Conservation (phyloP, 2,113 vertebrate genomes). For the Orientallactaga bullata region DNA sequence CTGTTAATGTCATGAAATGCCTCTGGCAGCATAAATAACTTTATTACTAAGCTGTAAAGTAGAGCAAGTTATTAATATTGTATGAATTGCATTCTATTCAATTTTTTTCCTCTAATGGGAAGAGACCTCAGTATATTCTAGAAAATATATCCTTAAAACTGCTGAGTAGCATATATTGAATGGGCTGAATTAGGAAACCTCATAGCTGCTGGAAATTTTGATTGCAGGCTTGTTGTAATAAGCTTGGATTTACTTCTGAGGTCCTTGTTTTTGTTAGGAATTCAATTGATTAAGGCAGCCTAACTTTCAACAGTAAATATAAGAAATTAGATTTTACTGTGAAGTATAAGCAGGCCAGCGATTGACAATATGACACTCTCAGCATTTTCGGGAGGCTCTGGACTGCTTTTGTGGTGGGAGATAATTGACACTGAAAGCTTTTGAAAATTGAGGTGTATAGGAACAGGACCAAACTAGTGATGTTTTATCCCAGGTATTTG, state of each 20-base stretch:
- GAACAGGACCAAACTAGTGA: background rate
- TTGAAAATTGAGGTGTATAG: constrained; percentile 63
- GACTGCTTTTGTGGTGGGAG: constrained; percentile 49
- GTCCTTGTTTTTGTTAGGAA: constrained; percentile 70
- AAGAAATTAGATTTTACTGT: constrained; percentile 73
- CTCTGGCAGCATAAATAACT: constrained; percentile 74
- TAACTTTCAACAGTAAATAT: constrained; percentile 58
- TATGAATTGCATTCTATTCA: constrained; percentile 73
- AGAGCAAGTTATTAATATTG: constrained; percentile 77
- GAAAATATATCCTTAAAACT: constrained; percentile 67
- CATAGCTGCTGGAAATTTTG: constrained; percentile 59
- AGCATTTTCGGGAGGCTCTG: constrained; percentile 31
- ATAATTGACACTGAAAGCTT: constrained; percentile 68
- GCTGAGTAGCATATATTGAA: constrained; percentile 53
- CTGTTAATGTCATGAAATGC: constrained; percentile 62
- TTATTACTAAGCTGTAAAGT: constrained; percentile 72
- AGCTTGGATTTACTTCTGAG: constrained; percentile 68
- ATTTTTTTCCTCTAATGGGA: constrained; percentile 56
- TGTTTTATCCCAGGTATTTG: constrained; percentile 63
- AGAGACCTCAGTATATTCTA: constrained; percentile 49
- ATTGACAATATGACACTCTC: constrained; percentile 4
- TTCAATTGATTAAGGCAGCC: constrained; percentile 63
- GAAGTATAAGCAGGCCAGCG: constrained; percentile 34
- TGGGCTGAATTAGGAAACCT: constrained; percentile 51
- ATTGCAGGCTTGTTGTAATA: constrained; percentile 70